Conservation (phyloP, 1,140 invertebrate species). For the Radopholus similis region DNA sequence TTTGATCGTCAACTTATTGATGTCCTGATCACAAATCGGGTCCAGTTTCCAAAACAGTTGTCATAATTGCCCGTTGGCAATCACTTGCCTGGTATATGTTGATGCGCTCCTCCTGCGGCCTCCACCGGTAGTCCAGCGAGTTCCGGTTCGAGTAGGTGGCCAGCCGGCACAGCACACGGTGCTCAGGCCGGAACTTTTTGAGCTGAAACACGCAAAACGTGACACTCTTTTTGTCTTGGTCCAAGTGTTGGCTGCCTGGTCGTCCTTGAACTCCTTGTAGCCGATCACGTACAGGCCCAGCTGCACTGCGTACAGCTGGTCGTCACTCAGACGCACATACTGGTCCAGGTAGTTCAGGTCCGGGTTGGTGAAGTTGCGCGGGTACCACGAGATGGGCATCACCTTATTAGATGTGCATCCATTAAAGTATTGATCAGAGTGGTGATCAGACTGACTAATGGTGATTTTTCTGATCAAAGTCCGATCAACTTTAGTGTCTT, state of each 20-base stretch:
- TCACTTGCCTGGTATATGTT: constrained; percentile 57
- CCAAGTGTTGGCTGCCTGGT: constrained; percentile 28
- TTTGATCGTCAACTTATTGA: too few relatives aligned
- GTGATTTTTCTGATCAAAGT: too few relatives aligned
- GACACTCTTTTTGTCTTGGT: neutral
- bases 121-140: constrained; percentile 52
- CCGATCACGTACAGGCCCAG: constrained; percentile 58
- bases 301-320: constrained; percentile 52
- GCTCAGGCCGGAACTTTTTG: constrained; percentile 58
- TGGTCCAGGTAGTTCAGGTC: constrained; percentile 50
- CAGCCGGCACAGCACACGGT: constrained; percentile 46
- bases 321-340: constrained; percentile 46
- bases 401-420: too few relatives aligned
- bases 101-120: constrained; percentile 54
- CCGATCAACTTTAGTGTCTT: too few relatives aligned
- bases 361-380: constrained; percentile 59
- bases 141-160: constrained; percentile 56
- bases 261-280: constrained; percentile 57
- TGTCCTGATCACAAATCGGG: too few relatives aligned
- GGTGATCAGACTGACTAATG: neutral
- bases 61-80: too few relatives aligned
- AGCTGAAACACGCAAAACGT: constrained; percentile 23
- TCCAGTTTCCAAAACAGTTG: too few relatives aligned
- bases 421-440: too few relatives aligned
- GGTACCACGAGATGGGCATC: constrained; percentile 60